phyloP scores from a whole-genome alignment of 2,797 vertebrate species.

The Hypotaenidia philippensis region DNA sequence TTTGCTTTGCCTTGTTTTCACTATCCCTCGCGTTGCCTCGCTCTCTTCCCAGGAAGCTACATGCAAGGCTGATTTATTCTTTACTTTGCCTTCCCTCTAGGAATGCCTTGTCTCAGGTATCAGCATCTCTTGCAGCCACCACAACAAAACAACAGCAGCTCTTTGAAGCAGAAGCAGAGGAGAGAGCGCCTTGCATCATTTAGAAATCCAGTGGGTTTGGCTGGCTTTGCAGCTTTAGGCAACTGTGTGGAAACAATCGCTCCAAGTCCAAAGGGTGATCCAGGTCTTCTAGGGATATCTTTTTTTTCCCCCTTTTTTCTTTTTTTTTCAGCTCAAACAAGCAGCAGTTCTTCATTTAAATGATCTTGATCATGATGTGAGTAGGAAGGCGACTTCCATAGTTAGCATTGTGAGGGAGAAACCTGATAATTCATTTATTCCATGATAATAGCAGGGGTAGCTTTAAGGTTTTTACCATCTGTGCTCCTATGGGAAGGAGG shows the following conservation, averaged over 20 bases:
- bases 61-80: background rate
- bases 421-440: constrained; percentile 61
- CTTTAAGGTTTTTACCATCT: constrained; percentile 66
- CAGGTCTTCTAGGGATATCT: background rate
- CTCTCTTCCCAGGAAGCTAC: background rate
- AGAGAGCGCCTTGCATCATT: background rate
- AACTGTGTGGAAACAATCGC: background rate
- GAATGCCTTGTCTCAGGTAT: background rate
- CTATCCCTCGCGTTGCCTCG: rapidly evolving
- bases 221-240: background rate
- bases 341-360: constrained; percentile 37
- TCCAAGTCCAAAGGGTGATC: background rate
- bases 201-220: background rate
- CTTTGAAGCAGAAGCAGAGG: constrained; percentile 6
- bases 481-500: constrained; percentile 59
- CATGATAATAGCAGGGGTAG: constrained; percentile 47
- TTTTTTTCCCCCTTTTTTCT: rapidly evolving
- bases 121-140: background rate
- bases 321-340: background rate
- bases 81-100: background rate
- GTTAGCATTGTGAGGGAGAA: constrained; percentile 57
- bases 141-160: background rate
- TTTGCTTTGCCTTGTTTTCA: background rate
- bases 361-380: constrained; percentile 26
- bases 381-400: constrained; percentile 45